Conservation (phyloP, 30 jellyfish, hydroid and myxozoan genomes). For the Aurelia sp. region DNA sequence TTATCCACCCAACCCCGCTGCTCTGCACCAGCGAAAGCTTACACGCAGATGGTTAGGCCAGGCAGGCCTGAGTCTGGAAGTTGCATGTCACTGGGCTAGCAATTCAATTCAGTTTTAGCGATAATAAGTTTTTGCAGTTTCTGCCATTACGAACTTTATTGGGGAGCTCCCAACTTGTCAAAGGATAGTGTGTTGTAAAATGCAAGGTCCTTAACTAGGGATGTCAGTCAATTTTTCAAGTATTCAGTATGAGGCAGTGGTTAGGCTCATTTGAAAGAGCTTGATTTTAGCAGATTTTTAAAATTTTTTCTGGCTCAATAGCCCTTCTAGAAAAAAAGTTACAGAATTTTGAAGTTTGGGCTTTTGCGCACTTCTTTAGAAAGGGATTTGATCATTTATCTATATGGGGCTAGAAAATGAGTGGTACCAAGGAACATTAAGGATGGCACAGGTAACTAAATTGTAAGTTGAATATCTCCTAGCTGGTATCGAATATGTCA, state of each 20-base stretch:
- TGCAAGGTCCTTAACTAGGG: too few relatives aligned
- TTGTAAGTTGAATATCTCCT: background rate
- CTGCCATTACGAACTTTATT: too few relatives aligned
- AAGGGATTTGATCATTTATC: background rate
- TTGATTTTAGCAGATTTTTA: background rate
- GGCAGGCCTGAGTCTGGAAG: too few relatives aligned
- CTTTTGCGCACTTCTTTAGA: background rate
- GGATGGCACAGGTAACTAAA: background rate
- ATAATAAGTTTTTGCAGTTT: too few relatives aligned
- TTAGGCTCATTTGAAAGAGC: constrained; percentile 23
- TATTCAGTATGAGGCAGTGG: background rate
- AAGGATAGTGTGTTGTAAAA: too few relatives aligned
- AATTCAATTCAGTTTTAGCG: too few relatives aligned
- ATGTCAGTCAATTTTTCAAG: constrained; percentile 13
- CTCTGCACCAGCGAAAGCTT: too few relatives aligned
- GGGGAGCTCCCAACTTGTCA: too few relatives aligned
- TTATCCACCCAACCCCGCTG: too few relatives aligned
- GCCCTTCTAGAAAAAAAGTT: constrained; percentile 8
- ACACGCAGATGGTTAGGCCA: too few relatives aligned
- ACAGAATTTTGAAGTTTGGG: background rate
- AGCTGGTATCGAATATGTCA: background rate
- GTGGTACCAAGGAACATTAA: constrained; percentile 10
- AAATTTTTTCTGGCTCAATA: constrained; percentile 24
- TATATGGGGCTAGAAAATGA: background rate
- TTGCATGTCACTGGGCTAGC: too few relatives aligned